phyloP scores from a whole-genome alignment of 2,888 invertebrate genomes.

The Andrena fulva region DNA sequence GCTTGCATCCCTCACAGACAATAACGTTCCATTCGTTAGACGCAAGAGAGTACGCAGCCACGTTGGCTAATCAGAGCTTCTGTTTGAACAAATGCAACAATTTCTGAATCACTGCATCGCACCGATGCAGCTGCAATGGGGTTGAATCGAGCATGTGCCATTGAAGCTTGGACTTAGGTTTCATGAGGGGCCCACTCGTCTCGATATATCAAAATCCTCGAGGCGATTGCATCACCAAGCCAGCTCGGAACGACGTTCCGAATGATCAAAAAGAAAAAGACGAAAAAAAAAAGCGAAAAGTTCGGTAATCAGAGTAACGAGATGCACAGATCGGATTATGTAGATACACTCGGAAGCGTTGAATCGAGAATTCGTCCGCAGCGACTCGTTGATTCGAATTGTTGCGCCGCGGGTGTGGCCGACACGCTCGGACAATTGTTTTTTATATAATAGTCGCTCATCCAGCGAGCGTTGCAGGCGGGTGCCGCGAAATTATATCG shows the following conservation, averaged over 20 bases:
- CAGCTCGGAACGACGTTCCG: constrained; percentile 20
- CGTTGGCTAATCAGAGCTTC: too few relatives aligned
- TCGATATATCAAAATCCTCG: constrained; percentile 29
- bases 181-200: constrained; percentile 1
- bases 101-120: neutral
- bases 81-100: neutral
- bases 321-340: constrained; percentile 1
- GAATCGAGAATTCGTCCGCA: constrained; percentile 26
- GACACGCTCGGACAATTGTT: constrained; percentile 58
- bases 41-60: neutral
- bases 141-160: neutral
- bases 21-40: constrained; percentile 1
- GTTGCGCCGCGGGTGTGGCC: constrained; percentile 37
- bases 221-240: constrained; percentile 2
- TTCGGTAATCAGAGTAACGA: neutral
- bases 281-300: neutral
- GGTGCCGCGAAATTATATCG: constrained; percentile 47
- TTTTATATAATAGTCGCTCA: constrained; percentile 62
- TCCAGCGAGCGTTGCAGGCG: constrained; percentile 40
- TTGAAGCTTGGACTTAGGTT: constrained; percentile 17
- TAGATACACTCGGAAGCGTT: constrained; percentile 19
- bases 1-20: neutral
- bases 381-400: constrained; percentile 54
- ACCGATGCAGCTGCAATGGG: neutral
- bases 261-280: neutral